Conservation (phyloP, 2,113 vertebrate species). For the Aleadryas rufinucha region DNA sequence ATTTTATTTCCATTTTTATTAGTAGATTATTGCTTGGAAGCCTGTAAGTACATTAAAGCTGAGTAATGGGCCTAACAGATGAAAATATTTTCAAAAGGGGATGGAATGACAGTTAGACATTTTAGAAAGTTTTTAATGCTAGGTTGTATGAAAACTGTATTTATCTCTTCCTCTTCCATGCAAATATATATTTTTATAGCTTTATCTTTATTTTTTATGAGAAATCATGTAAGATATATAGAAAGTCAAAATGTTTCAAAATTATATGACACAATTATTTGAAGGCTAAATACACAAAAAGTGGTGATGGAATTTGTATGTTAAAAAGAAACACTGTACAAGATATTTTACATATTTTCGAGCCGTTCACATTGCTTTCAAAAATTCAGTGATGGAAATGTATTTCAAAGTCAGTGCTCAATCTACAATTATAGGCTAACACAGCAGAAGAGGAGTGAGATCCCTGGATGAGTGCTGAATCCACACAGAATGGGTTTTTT, state of each 20-base stretch:
- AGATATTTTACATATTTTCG: background rate
- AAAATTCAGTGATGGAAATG: background rate
- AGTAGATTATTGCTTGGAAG: background rate
- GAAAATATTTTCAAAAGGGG: background rate
- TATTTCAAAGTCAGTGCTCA: background rate
- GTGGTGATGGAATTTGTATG: background rate
- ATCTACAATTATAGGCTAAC: background rate
- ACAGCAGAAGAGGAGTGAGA: background rate
- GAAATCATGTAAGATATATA: background rate
- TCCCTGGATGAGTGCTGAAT: background rate
- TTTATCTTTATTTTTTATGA: background rate
- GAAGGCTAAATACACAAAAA: background rate
- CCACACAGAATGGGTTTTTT: background rate
- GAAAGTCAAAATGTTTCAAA: background rate
- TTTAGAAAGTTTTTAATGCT: background rate
- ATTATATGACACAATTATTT: background rate
- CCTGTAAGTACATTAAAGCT: background rate
- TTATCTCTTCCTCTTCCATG: background rate
- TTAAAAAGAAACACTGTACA: background rate
- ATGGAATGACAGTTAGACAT: background rate
- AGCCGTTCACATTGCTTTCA: background rate
- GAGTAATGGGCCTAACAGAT: background rate
- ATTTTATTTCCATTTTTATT: slow-evolving; percentile 4
- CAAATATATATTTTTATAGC: background rate
- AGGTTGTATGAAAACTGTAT: background rate